Conservation (phyloP, 1,140 invertebrate species). For the Camponotus vicinus region DNA sequence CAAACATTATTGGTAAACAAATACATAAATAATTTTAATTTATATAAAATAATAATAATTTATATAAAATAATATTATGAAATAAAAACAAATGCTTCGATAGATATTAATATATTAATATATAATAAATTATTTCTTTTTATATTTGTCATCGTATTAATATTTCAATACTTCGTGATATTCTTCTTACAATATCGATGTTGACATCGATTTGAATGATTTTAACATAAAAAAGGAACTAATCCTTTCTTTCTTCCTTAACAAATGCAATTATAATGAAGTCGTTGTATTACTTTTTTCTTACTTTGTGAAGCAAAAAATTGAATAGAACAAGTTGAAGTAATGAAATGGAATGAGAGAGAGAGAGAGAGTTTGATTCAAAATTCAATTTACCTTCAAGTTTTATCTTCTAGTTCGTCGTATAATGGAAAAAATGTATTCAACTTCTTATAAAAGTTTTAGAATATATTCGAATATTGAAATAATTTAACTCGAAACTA, state of each 20-base stretch:
- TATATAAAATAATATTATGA: too few relatives aligned
- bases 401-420: background rate
- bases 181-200: background rate
- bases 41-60: too few relatives aligned
- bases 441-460: background rate
- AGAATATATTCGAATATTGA: background rate
- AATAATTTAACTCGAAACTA: too few relatives aligned
- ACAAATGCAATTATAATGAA: constrained; percentile 4
- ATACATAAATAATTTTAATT: too few relatives aligned
- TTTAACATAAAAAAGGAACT: background rate
- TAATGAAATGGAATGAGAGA: background rate
- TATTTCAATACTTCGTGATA: too few relatives aligned
- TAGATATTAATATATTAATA: too few relatives aligned
- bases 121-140: too few relatives aligned
- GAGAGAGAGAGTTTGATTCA: background rate
- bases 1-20: background rate
- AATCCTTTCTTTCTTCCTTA: background rate
- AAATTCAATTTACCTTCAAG: background rate
- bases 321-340: background rate
- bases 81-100: too few relatives aligned
- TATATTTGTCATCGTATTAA: too few relatives aligned
- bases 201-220: background rate
- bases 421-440: background rate
- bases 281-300: background rate
- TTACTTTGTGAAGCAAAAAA: constrained; percentile 7